phyloP scores from a whole-genome alignment of 2,113 vertebrate species.

The Aviceda subcristata region DNA sequence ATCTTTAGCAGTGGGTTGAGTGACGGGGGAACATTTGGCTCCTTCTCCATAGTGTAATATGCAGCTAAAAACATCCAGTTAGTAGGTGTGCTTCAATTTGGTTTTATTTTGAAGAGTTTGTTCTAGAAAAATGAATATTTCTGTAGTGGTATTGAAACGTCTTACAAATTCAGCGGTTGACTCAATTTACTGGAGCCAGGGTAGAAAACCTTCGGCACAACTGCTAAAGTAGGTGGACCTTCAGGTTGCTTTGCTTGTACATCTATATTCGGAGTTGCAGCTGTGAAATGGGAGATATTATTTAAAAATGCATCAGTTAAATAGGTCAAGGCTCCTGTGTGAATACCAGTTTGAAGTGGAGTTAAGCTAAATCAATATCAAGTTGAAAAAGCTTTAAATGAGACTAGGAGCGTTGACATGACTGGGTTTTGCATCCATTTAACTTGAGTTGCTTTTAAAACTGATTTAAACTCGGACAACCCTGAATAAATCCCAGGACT shows the following conservation, averaged over 20 bases:
- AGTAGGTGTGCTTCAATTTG: constrained; percentile 32
- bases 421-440: background rate
- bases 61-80: constrained; percentile 47
- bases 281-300: background rate
- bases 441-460: background rate
- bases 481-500: background rate
- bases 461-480: background rate
- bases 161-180: background rate
- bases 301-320: background rate
- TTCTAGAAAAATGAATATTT: constrained; percentile 25
- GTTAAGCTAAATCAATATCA: background rate
- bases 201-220: background rate
- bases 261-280: background rate
- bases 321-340: background rate
- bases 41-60: background rate
- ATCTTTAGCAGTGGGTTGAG: background rate
- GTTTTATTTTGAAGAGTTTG: background rate
- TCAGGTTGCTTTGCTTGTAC: background rate
- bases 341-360: background rate
- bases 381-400: background rate
- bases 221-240: background rate
- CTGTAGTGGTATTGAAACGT: background rate
- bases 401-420: background rate
- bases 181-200: background rate
- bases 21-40: constrained; percentile 39